These are phyloP conservation scores for Isoperla grammatica DNA, from an alignment of 2,888 invertebrate species.

Conservation along the genomic window DNA sequence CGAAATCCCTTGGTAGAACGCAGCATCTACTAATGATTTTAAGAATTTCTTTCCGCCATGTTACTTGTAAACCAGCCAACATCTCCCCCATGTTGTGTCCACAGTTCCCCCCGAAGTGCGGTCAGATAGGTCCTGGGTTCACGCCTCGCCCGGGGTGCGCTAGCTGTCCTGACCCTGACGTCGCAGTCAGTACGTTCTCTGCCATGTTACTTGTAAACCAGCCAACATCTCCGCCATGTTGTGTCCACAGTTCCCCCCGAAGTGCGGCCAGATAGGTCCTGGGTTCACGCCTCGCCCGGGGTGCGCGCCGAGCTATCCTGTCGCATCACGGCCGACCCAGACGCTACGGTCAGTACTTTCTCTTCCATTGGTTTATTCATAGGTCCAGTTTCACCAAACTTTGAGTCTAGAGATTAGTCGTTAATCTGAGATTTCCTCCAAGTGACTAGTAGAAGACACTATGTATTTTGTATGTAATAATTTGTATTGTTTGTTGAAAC, in stretches of 20 bases:
- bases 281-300: constrained; percentile 70
- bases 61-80: neutral
- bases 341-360: constrained; percentile 52
- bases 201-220: neutral
- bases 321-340: constrained; percentile 61
- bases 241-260: constrained; percentile 65
- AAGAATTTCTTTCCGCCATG: neutral
- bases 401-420: no score
- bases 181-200: constrained; percentile 48
- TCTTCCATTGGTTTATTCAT: no score
- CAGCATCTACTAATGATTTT: no score
- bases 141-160: constrained; percentile 65
- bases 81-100: no score
- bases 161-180: constrained; percentile 66
- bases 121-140: constrained; percentile 61
- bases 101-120: constrained; percentile 70
- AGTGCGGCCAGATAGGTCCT: constrained; percentile 55
- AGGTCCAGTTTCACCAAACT: no score
- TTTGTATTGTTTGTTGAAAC: no score
- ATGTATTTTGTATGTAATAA: no score
- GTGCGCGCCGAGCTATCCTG: constrained; percentile 66
- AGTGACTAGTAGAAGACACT: no score
- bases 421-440: no score
- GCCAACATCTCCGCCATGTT: no score
- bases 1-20: no score